A percentile compares a stretch with the other conserved stretches of the same genome.
phyloP scores from a whole-genome alignment of 2,888 invertebrate genomes.

The Lymantria monacha region DNA sequence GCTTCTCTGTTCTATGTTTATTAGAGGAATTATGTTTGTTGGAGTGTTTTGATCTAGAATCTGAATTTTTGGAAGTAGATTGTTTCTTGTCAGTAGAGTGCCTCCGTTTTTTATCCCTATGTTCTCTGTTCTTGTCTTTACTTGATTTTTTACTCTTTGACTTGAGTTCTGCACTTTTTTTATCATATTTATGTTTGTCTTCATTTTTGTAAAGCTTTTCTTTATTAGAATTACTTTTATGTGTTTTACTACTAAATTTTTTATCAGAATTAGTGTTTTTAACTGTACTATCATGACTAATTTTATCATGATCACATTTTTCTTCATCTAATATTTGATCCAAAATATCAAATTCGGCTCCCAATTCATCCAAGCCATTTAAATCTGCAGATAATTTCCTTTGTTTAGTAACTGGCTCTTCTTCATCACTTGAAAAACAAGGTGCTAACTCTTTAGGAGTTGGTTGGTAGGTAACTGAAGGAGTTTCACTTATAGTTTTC shows the following conservation, averaged over 20 bases:
- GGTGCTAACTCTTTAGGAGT: conserved; percentile 71
- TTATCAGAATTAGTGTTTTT: conserved; percentile 24
- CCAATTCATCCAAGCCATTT: conserved; percentile 72
- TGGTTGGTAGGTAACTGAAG: conserved; percentile 68
- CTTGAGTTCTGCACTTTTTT: conserved; percentile 48
- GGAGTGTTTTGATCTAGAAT: conserved; percentile 40
- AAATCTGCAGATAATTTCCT: conserved; percentile 62
- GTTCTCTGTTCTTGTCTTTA: conserved; percentile 51
- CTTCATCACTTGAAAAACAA: conserved; percentile 78
- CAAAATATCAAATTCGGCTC: conserved; percentile 76
- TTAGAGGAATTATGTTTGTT: conserved; percentile 40
- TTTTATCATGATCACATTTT: conserved; percentile 42
- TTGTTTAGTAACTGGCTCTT: conserved; percentile 68
- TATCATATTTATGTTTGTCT: conserved; percentile 39
- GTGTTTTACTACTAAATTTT: conserved; percentile 33
- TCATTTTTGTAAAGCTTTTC: conserved; percentile 36
- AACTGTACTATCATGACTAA: conserved; percentile 17
- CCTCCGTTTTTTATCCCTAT: conserved; percentile 49
- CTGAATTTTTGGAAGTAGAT: conserved; percentile 42
- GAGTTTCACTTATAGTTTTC: conserved; percentile 45
- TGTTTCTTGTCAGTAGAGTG: conserved; percentile 44
- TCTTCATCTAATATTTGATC: conserved; percentile 78
- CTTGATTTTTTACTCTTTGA: conserved; percentile 60
- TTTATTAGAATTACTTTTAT: conserved; percentile 44
- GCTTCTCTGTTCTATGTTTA: conserved; percentile 43